These are phyloP conservation scores for Amblyteles armatorius DNA, from an alignment of 2,888 invertebrate species.

Conservation along the genomic window DNA sequence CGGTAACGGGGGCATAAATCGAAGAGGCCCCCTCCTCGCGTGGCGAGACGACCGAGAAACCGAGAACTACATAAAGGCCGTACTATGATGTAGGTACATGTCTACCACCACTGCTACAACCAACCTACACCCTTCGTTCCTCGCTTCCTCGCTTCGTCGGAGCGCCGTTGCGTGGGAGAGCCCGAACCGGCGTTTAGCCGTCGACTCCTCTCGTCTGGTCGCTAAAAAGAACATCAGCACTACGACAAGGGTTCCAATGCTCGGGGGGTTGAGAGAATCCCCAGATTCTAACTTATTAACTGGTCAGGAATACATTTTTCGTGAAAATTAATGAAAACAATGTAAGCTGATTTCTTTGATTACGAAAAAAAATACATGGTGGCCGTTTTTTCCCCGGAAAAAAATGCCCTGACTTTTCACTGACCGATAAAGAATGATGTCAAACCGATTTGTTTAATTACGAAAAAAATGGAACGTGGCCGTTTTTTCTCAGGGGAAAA, in stretches of 20 bases:
- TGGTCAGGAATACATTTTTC: no score
- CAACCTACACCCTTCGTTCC: constrained; percentile 52
- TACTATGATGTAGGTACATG: constrained; percentile 43
- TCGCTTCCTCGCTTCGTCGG: constrained; percentile 34
- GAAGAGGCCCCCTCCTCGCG: constrained; percentile 71
- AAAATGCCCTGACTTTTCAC: no score
- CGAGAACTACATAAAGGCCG: constrained; percentile 34
- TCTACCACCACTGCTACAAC: constrained; percentile 37
- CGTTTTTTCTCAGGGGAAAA: no score
- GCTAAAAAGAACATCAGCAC: constrained; percentile 28
- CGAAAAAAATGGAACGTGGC: no score
- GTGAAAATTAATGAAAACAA: no score
- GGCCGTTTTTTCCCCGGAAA: no score
- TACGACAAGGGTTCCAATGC: not conserved
- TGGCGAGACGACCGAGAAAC: constrained; percentile 64
- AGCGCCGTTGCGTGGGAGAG: constrained; percentile 46
- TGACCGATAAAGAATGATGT: no score
- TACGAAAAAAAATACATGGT: no score
- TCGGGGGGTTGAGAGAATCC: no score
- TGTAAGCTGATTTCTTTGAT: no score
- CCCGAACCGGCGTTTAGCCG: constrained; percentile 29
- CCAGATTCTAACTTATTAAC: no score
- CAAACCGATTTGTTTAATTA: no score
- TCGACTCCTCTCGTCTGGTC: constrained; percentile 33
- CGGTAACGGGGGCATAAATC: constrained; percentile 82